phyloP scores from a whole-genome alignment of 2,113 vertebrate species.

The Pholis gunnellus region DNA sequence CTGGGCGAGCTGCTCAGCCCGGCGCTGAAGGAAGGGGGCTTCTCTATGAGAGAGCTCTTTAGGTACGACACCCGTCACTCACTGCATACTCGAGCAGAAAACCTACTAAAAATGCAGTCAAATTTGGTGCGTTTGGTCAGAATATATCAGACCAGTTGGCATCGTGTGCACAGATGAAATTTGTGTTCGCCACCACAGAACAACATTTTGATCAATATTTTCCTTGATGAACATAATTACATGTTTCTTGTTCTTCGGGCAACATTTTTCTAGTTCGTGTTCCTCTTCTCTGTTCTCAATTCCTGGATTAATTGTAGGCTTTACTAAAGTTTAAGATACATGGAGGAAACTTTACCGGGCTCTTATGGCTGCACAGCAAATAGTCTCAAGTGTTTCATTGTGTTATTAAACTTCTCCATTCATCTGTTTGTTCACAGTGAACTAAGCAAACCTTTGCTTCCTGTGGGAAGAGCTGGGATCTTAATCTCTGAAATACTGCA shows the following conservation, averaged over 20 bases:
- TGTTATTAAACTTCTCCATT: neutral
- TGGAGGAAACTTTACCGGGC: neutral
- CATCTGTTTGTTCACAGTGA: conserved; percentile 87
- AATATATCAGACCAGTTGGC: neutral
- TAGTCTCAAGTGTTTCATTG: neutral
- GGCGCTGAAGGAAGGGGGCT: conserved; percentile 93
- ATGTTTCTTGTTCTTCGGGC: neutral
- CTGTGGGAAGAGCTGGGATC: conserved; percentile 95
- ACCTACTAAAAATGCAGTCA: neutral
- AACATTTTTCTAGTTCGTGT: neutral
- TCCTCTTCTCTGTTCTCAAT: neutral
- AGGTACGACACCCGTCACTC: conserved; percentile 78
- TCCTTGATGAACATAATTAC: neutral
- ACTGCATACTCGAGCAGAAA: neutral
- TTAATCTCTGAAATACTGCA: conserved; percentile 98
- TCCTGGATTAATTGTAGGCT: neutral
- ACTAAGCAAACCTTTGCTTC: conserved; percentile 98
- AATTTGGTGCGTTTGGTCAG: neutral
- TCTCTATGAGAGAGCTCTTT: conserved; percentile 96
- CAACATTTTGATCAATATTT: neutral
- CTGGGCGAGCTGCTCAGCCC: conserved; percentile 95
- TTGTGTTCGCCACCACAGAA: neutral
- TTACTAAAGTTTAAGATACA: neutral
- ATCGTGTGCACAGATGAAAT: neutral
- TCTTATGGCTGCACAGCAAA: neutral